These are phyloP conservation scores for Apocrypta bakeri DNA, from an alignment of 1,140 invertebrate species.

Conservation along the genomic window DNA sequence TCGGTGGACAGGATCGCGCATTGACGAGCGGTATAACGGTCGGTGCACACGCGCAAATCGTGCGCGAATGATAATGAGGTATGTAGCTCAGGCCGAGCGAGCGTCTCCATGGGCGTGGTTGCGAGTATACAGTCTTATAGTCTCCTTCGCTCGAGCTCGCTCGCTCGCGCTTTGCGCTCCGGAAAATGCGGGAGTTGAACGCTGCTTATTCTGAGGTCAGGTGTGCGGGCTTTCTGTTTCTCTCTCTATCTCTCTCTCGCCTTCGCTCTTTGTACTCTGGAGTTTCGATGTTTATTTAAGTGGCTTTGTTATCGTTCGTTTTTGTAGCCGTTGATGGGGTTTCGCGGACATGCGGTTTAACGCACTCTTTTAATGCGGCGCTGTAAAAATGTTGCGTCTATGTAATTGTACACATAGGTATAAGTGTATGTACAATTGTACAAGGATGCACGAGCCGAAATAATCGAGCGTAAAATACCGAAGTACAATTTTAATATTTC, in stretches of 20 bases:
- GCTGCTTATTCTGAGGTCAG: not conserved
- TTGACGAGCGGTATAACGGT: conserved; percentile 15
- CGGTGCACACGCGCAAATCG: conserved; percentile 14
- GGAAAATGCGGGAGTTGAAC: not conserved
- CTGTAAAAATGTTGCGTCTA: too few species aligned
- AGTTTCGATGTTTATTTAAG: too few species aligned
- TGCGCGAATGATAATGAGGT: conserved; percentile 54
- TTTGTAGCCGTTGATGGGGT: too few species aligned
- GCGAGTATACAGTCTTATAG: not conserved
- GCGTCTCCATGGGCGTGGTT: conserved; percentile 39
- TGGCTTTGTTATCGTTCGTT: too few species aligned
- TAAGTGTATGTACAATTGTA: too few species aligned
- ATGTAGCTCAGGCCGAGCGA: conserved; percentile 52
- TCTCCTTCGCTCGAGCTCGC: not conserved
- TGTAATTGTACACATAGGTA: too few species aligned
- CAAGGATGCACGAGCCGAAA: not conserved
- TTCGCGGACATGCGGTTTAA: too few species aligned
- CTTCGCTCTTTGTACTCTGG: too few species aligned
- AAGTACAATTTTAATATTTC: not conserved
- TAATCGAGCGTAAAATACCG: not conserved
- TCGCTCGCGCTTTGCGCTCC: not conserved
- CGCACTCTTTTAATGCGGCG: too few species aligned
- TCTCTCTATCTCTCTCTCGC: not conserved
- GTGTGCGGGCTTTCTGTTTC: not conserved
- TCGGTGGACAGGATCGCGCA: not conserved